Evolutionary conservation across 2,888 invertebrate genomes (phyloP).

Genomic region (Oscheius onirici): DNA sequence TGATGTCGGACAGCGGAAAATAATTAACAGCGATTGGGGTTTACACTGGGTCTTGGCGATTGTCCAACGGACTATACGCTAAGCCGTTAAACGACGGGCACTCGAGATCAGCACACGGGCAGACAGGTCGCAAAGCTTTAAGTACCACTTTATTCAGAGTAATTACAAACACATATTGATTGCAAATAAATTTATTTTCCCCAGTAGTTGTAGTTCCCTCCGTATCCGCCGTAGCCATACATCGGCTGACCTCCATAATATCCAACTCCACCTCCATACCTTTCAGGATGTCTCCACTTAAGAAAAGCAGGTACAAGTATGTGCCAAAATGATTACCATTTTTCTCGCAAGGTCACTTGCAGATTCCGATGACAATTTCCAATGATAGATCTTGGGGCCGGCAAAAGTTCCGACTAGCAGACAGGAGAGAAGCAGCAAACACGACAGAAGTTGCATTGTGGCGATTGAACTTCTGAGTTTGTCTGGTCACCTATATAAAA

Average conservation of each 20-base stretch:
- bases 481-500: neutral
- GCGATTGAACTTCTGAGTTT: neutral
- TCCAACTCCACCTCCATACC: neutral
- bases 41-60: slow-evolving; percentile 24
- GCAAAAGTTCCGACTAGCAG: neutral
- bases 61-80: slow-evolving; percentile 19
- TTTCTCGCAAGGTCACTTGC: slow-evolving; percentile 8
- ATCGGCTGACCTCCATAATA: slow-evolving; percentile 9
- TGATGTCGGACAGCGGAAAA: slow-evolving; percentile 3
- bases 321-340: neutral
- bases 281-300: slow-evolving; percentile 25
- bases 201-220: slow-evolving; percentile 5
- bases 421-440: neutral
- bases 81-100: slow-evolving; percentile 23
- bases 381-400: slow-evolving; percentile 11
- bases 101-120: slow-evolving; percentile 4
- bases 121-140: too few relatives aligned
- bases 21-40: slow-evolving; percentile 26
- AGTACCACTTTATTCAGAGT: too few relatives aligned
- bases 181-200: slow-evolving; percentile 14
- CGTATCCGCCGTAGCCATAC: neutral
- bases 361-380: slow-evolving; percentile 16
- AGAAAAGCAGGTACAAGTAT: neutral
- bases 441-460: neutral
- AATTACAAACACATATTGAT: neutral